These are phyloP conservation scores for Phyllotreta cruciferae DNA, from an alignment of 2,888 invertebrate species.

Conservation along the genomic window DNA sequence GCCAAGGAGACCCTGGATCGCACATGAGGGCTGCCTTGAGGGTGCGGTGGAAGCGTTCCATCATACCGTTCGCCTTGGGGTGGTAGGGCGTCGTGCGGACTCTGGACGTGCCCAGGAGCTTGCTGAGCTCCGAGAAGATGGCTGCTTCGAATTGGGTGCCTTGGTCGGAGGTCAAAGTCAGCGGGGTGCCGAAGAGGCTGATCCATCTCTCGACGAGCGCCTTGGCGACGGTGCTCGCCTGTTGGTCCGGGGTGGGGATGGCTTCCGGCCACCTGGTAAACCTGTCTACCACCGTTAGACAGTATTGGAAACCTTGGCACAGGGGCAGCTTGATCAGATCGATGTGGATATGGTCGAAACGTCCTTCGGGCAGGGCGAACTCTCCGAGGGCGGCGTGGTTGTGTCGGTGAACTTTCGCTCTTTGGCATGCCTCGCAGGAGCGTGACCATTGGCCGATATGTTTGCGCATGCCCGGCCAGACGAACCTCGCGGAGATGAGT, in stretches of 20 bases:
- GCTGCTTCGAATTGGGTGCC: slow-evolving; percentile 40
- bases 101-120: slow-evolving; percentile 38
- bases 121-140: slow-evolving; percentile 43
- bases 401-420: slow-evolving; percentile 50
- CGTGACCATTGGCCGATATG: slow-evolving; percentile 52
- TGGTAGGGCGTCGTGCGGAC: slow-evolving; percentile 51
- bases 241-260: slow-evolving; percentile 29
- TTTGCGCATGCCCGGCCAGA: slow-evolving; percentile 54
- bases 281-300: slow-evolving; percentile 28
- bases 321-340: slow-evolving; percentile 48
- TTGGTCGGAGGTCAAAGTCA: slow-evolving; percentile 46
- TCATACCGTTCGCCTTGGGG: slow-evolving; percentile 39
- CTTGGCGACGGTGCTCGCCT: slow-evolving; percentile 44
- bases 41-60: slow-evolving; percentile 26
- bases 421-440: slow-evolving; percentile 51
- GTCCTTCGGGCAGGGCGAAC: neutral
- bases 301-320: slow-evolving; percentile 34
- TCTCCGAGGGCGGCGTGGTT: neutral
- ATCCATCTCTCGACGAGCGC: slow-evolving; percentile 56
- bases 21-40: slow-evolving; percentile 41
- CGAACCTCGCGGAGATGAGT: slow-evolving; percentile 51
- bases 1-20: slow-evolving; percentile 16
- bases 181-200: slow-evolving; percentile 56
- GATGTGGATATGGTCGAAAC: slow-evolving; percentile 48
- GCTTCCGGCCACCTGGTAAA: slow-evolving; percentile 40